phyloP scores from a whole-genome alignment of 1,140 invertebrate genomes.

The Drosophila virilis region DNA sequence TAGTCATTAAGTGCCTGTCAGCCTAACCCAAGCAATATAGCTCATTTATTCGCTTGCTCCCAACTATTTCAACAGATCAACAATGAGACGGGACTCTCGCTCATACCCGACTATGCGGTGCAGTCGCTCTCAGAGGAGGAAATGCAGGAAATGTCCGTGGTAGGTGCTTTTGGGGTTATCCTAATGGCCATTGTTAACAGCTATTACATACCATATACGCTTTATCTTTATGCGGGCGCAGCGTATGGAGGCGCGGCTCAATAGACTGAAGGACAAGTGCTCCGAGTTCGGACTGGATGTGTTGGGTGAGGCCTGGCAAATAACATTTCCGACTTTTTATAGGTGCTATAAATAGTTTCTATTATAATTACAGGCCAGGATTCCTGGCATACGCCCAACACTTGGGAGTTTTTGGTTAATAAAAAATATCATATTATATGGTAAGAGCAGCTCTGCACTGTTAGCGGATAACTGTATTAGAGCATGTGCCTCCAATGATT shows the following conservation, averaged over 20 bases:
- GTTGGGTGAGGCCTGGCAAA: conserved; percentile 61
- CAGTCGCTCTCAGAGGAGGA: conserved; percentile 75
- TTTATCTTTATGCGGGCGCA: conserved; percentile 61
- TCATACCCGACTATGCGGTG: conserved; percentile 79
- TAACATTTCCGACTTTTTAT: neutral
- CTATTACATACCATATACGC: neutral
- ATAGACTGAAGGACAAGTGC: conserved; percentile 85
- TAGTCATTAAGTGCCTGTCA: conserved; percentile 23
- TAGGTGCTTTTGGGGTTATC: conserved; percentile 8
- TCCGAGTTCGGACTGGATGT: conserved; percentile 85
- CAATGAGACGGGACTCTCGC: conserved; percentile 78
- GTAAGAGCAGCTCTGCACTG: conserved; percentile 66
- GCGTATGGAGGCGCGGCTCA: conserved; percentile 85
- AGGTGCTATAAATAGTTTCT: neutral
- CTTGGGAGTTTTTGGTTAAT: conserved; percentile 94
- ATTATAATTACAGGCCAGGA: conserved; percentile 86
- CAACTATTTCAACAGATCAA: conserved; percentile 60
- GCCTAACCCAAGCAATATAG: neutral
- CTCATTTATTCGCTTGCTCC: conserved; percentile 1
- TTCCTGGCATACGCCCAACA: conserved; percentile 89
- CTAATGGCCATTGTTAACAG: neutral
- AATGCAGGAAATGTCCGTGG: conserved; percentile 81
- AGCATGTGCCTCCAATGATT: neutral
- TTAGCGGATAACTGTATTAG: neutral
- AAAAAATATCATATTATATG: conserved; percentile 91